Conservation (phyloP, 2,113 vertebrate species). For the Phylloscopus trochilus region DNA sequence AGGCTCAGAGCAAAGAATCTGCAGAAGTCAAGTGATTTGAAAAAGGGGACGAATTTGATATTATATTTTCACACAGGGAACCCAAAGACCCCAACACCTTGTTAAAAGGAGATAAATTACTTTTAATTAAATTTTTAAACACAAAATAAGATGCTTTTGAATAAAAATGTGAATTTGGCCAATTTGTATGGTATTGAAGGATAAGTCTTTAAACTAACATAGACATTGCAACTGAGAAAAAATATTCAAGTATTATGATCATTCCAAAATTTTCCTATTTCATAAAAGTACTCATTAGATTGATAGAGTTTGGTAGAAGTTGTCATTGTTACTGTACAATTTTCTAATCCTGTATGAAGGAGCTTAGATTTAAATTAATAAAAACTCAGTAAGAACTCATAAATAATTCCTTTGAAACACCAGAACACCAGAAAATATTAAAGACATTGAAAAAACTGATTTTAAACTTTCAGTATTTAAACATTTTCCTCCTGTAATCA, state of each 20-base stretch:
- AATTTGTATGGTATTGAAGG: neutral
- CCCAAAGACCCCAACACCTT: fast-evolving
- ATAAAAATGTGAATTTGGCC: neutral
- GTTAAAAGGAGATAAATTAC: neutral
- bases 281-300: neutral
- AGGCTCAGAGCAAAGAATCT: neutral
- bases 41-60: neutral
- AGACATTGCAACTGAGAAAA: neutral
- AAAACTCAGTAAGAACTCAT: neutral
- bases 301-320: neutral
- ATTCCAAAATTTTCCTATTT: neutral
- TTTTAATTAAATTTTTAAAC: neutral
- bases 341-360: neutral
- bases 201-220: neutral
- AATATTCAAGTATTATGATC: neutral
- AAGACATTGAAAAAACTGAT: neutral
- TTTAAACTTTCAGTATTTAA: neutral
- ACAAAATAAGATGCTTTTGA: neutral
- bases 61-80: neutral
- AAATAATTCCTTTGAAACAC: neutral
- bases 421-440: neutral
- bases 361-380: neutral
- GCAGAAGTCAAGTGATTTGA: neutral
- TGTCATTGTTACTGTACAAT: neutral
- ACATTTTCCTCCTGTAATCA: neutral